Evolutionary conservation across 2,113 vertebrate species (phyloP).

Genomic region (Alectura lathami): DNA sequence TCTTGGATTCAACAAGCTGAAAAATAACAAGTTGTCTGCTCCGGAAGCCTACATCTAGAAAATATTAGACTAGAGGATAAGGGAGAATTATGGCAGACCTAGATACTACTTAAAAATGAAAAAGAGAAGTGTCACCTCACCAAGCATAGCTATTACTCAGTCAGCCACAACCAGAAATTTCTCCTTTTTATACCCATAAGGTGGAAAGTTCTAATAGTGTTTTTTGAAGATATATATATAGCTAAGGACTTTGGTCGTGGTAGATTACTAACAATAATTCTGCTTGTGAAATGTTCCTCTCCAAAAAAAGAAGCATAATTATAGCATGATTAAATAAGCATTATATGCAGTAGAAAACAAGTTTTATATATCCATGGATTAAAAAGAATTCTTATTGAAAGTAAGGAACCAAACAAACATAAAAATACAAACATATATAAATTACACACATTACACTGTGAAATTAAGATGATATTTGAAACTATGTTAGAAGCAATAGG

Average conservation of each 20-base stretch:
- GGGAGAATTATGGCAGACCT: not conserved
- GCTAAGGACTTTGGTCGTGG: not conserved
- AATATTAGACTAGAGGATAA: not conserved
- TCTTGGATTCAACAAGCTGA: not conserved
- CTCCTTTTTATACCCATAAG: not conserved
- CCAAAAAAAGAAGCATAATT: not conserved
- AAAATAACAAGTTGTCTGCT: not conserved
- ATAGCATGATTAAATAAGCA: not conserved
- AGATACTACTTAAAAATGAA: not conserved
- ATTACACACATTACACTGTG: not conserved
- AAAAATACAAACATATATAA: not conserved
- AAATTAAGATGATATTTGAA: not conserved
- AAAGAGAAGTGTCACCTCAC: not conserved
- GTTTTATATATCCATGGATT: not conserved
- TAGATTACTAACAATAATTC: not conserved
- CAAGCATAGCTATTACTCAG: not conserved
- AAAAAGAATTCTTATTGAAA: not conserved
- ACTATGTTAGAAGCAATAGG: not conserved
- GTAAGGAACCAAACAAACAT: not conserved
- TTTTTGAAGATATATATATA: not conserved
- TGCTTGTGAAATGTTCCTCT: not conserved
- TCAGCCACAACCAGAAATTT: not conserved
- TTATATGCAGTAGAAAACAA: not conserved
- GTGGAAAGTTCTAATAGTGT: not conserved
- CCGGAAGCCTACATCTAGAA: not conserved